These are phyloP conservation scores for Sipha maydis DNA, from an alignment of 2,888 invertebrate genomes.

Conservation along the genomic window DNA sequence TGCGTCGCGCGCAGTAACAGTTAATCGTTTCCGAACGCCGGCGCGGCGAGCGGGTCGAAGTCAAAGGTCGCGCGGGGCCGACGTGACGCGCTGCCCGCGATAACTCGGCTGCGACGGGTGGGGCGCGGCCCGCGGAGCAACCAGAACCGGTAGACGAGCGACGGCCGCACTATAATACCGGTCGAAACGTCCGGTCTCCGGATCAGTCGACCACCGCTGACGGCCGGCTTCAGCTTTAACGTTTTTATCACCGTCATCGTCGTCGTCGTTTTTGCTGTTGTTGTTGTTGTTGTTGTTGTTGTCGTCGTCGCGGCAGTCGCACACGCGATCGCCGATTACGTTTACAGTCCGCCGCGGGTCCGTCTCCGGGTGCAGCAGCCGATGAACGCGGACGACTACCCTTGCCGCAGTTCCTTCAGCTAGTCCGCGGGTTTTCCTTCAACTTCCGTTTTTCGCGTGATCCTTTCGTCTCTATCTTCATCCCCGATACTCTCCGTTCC, in stretches of 20 bases:
- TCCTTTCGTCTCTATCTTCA: no score
- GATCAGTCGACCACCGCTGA: slow-evolving; percentile 8
- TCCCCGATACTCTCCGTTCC: no score
- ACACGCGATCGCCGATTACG: no score
- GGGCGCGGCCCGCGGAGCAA: neutral
- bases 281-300: no score
- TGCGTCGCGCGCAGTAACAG: no score
- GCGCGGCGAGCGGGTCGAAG: neutral
- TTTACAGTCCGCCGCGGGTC: neutral
- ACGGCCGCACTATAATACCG: neutral
- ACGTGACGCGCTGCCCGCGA: neutral
- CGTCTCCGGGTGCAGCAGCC: neutral
- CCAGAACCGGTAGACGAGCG: slow-evolving; percentile 5
- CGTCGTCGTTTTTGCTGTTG: no score
- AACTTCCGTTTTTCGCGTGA: no score
- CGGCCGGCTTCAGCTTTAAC: neutral
- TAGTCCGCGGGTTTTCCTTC: no score
- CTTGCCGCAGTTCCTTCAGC: no score
- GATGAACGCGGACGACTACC: no score
- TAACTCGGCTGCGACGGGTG: neutral
- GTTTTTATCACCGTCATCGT: no score
- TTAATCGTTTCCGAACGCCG: neutral
- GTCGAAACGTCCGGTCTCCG: slow-evolving; percentile 24
- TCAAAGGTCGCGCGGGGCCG: neutral
- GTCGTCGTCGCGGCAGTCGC: no score